phyloP scores from a whole-genome alignment of 2,888 invertebrate species.

The Lampropteryx suffumata region DNA sequence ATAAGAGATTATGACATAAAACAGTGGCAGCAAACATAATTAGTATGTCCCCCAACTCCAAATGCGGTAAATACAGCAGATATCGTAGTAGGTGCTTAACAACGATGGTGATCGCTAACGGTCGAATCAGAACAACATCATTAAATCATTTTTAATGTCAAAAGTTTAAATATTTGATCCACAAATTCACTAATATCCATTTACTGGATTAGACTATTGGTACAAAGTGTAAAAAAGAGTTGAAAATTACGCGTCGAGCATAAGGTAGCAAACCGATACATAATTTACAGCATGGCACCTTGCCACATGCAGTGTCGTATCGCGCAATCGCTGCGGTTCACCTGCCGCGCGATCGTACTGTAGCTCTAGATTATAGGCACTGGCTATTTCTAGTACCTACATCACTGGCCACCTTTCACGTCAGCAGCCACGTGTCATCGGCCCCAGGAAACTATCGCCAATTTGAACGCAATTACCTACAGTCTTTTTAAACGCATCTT shows the following conservation, averaged over 20 bases:
- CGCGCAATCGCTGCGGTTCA: constrained; percentile 54
- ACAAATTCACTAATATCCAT: too few relatives aligned
- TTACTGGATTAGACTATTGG: too few relatives aligned
- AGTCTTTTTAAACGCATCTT: constrained; percentile 31
- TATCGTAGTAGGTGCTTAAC: too few relatives aligned
- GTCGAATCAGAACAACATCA: too few relatives aligned
- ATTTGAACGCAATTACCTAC: constrained; percentile 41
- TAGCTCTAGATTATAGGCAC: constrained; percentile 37
- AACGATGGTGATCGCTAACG: too few relatives aligned
- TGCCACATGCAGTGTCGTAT: constrained; percentile 45
- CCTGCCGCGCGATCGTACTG: constrained; percentile 53
- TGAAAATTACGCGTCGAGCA: constrained; percentile 50
- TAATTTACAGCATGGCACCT: constrained; percentile 40
- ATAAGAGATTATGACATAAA: too few relatives aligned
- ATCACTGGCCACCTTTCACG: constrained; percentile 65
- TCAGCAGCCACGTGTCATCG: constrained; percentile 67
- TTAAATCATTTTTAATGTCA: too few relatives aligned
- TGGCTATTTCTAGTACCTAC: constrained; percentile 64
- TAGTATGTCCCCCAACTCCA: too few relatives aligned
- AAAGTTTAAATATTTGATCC: too few relatives aligned
- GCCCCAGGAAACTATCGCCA: constrained; percentile 47
- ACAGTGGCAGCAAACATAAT: too few relatives aligned
- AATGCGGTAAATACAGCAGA: too few relatives aligned
- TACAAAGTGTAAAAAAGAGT: too few relatives aligned
- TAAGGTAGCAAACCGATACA: constrained; percentile 42